Evolutionary conservation across 2,888 invertebrate genomes (phyloP).

Genomic region (Smittia sp.): DNA sequence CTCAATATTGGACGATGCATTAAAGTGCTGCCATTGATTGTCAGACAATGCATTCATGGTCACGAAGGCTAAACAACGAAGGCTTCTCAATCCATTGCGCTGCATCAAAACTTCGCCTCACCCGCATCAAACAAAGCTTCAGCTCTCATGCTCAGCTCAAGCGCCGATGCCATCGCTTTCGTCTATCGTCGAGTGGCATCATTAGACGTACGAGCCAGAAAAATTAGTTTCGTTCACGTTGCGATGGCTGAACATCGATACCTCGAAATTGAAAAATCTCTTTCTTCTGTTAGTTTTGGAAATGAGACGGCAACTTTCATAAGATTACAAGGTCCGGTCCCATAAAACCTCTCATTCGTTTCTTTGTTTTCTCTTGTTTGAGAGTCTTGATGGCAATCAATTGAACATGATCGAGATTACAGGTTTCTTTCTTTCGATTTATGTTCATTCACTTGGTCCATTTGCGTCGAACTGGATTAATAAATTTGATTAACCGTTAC

Average conservation of each 20-base stretch:
- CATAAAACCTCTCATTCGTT: conserved; percentile 18
- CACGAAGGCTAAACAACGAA: background rate
- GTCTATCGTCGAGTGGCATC: conserved; percentile 40
- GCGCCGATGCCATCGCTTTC: background rate
- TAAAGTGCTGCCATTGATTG: background rate
- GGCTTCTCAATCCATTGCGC: background rate
- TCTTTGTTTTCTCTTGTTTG: background rate
- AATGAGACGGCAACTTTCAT: conserved; percentile 39
- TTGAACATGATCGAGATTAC: conserved; percentile 31
- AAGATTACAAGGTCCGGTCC: conserved; percentile 15
- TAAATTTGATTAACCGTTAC: conserved; percentile 38
- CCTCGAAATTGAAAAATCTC: conserved; percentile 37
- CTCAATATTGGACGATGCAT: conserved; percentile 23
- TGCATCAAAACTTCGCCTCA: background rate
- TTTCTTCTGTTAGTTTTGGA: conserved; percentile 4
- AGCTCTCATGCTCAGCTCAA: background rate
- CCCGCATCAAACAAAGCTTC: background rate
- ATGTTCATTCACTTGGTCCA: background rate
- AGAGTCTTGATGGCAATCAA: conserved; percentile 14
- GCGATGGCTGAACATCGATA: conserved; percentile 24
- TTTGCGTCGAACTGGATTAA: conserved; percentile 14
- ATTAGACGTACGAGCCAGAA: background rate
- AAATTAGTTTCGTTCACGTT: background rate
- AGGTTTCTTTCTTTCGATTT: conserved; percentile 6
- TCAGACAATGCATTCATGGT: background rate